Evolutionary conservation across 2,113 vertebrate species (phyloP), one percentile per base, ranked within the genome.

Genomic region (Thalassarche chlororhynchos): DNA sequence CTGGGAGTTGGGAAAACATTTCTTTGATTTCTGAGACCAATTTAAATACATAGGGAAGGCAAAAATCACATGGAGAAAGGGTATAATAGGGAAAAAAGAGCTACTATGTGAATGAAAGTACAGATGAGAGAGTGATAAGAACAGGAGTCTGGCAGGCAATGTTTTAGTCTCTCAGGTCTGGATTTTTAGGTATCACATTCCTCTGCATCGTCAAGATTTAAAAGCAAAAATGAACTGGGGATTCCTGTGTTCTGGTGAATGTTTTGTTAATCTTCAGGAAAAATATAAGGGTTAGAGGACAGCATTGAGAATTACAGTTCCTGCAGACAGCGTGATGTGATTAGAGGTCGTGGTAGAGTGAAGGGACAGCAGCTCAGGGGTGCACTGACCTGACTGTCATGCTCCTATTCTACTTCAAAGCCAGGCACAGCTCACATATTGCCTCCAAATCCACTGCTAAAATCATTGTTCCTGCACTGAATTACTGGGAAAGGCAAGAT

Each of bases 311-410:
- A 40, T 2, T 86, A 29, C 36, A 64, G 23, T 46, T 72, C 21
- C 32, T 44, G 44, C 23, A 52, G 34, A 29, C 1, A 2, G 46
- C 0, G 0, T 26, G 70, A 29, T 40, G 36, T 82, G 70, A 47
- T 34, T 57, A 46, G 49, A 84, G 32, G 44, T 70, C 60, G 44
- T 81, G 38, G 68, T 20, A 17, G 34, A 3, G 7, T 57, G 46
- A 66, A 54, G 18, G 38, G 10, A 28, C 1, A 2, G 68, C 66
- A 87, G 49, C 49, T 42, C 36, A 66, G 77, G 26, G 52, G 10
- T 80, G 62, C 10, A 4, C 31, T 58, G 68, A 34, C 52, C 62
- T 54, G 31, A 29, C 44, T 34, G 38, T 42, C 26, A 23, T 8
- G 10, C 40, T 81, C 49, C 5, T 1, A 1, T 47, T 65, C 16